Base-by-base conservation (phyloP, 2,113 vertebrate genomes). In the Mystacornis crossleyi region DNA sequence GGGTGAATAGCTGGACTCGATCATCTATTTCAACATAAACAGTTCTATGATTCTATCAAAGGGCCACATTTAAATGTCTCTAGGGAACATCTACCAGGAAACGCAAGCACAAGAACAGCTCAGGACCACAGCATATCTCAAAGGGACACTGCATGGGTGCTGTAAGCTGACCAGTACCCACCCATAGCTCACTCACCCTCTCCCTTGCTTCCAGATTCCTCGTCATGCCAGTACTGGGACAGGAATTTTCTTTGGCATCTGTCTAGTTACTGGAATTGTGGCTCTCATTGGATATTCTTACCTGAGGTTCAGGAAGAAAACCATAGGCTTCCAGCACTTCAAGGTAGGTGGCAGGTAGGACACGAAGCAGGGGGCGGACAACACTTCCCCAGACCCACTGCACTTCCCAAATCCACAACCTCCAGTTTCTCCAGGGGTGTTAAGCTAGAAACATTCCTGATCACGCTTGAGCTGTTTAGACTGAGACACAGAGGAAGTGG, bases 271-370 rank as follows among this genome's bases (percentile, higher is more conserved):
- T 16, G 97, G 90, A 3, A 97, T 95, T 10, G 81, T 96, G 9
- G 80, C 97, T 69, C 97, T 99, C 16, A 98, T 97, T 1, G 98
- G 97, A 3, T 99, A 99, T 53, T 98, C 97, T 55, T 99, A 99
- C 90, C 98, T 99, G 96, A 98, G 97, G 70, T 98, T 98, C 70
- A 99, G 95, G 79, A 95, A 90, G 65, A 98, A 98, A 93, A 98
- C 96, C 14, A 98, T 97, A 38, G 95, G 96, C 75, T 99, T 99
- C 97, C 98, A 98, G 86, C 99, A 98, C 90, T 99, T 99, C 96
- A 98, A 98, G 98, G 99, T 99, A 73, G 89, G 96, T 25, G 7
- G 26, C n/a, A 65, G 48, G 36, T 14, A 45, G 23, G 31, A 40
- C 2, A 6, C 0, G 1, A 66, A 45, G n/a, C 18, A 4, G 5